phyloP scores from a whole-genome alignment of 37 sponge, comb jelly and placozoan species.

The Petrosia ficiformis region DNA sequence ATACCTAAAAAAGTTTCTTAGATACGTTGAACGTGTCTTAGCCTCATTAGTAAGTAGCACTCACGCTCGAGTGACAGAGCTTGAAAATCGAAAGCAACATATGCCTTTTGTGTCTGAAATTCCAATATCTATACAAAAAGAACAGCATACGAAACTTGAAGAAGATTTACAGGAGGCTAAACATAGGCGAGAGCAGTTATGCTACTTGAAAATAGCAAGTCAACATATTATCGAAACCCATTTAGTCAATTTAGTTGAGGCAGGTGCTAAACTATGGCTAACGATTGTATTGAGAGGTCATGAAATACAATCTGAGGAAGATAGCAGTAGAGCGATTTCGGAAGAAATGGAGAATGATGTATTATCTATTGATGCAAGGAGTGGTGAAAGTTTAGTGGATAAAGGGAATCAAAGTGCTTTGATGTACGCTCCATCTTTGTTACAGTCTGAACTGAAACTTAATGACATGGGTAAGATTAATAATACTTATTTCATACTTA shows the following conservation, averaged over 20 bases:
- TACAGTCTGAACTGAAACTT: not conserved
- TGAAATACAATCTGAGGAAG: not conserved
- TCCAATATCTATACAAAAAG: conserved; percentile 57
- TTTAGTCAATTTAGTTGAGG: conserved; percentile 27
- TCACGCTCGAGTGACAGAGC: not conserved
- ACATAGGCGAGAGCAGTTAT: conserved; percentile 24
- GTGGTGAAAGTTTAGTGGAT: no score
- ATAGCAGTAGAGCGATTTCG: not conserved
- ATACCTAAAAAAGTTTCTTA: conserved; percentile 49
- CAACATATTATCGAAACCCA: conserved; percentile 46
- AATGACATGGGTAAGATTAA: conserved; percentile 22
- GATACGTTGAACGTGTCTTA: conserved; percentile 48
- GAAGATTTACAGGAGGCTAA: conserved; percentile 13
- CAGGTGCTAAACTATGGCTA: conserved; percentile 19
- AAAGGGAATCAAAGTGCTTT: no score
- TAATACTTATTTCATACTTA: no score
- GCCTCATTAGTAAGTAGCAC: conserved; percentile 10
- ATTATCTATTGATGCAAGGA: no score
- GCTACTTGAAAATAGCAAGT: conserved; percentile 24
- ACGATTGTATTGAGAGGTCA: not conserved
- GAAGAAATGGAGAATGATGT: no score
- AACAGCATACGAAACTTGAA: conserved; percentile 27
- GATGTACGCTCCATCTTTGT: no score
- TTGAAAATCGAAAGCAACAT: conserved; percentile 23
- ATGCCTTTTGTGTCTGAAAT: conserved; percentile 62